Conservation (phyloP, 2,797 vertebrate species). For the Philypnodon macrostomus region DNA sequence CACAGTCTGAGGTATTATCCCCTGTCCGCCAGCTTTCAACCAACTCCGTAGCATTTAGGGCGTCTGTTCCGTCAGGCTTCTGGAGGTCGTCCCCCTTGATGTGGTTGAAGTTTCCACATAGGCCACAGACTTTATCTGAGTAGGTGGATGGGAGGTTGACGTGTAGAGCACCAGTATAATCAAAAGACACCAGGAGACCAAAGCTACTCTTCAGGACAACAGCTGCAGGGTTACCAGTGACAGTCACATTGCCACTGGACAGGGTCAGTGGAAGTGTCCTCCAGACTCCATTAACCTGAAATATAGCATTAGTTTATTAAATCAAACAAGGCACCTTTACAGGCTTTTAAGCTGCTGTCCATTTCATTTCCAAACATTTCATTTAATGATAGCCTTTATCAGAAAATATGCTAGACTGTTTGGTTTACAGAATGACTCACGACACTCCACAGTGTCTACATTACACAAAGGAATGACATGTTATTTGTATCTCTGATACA, state of each 20-base stretch:
- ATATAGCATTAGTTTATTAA: conserved; percentile 9
- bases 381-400: conserved; percentile 31
- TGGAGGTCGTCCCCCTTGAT: conserved; percentile 69
- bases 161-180: conserved; percentile 72
- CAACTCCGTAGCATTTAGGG: conserved; percentile 48
- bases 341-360: neutral
- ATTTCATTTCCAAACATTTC: conserved; percentile 13
- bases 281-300: conserved; percentile 81
- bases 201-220: conserved; percentile 75
- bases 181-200: conserved; percentile 75
- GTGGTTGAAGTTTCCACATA: conserved; percentile 86
- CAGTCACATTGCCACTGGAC: conserved; percentile 47
- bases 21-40: conserved; percentile 75
- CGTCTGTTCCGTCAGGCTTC: conserved; percentile 62
- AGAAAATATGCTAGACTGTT: too few species aligned
- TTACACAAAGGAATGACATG: too few species aligned
- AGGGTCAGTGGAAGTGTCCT: conserved; percentile 75
- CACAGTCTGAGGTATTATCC: conserved; percentile 57
- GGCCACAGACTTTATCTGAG: conserved; percentile 79
- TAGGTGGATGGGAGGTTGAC: conserved; percentile 75
- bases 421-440: neutral
- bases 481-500: too few species aligned
- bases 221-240: conserved; percentile 66
- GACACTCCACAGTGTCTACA: too few species aligned
- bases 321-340: conserved; percentile 1